These are phyloP conservation scores for Uromys caudimaculatus DNA, from an alignment of 2,797 vertebrate genomes.

Conservation along the genomic window DNA sequence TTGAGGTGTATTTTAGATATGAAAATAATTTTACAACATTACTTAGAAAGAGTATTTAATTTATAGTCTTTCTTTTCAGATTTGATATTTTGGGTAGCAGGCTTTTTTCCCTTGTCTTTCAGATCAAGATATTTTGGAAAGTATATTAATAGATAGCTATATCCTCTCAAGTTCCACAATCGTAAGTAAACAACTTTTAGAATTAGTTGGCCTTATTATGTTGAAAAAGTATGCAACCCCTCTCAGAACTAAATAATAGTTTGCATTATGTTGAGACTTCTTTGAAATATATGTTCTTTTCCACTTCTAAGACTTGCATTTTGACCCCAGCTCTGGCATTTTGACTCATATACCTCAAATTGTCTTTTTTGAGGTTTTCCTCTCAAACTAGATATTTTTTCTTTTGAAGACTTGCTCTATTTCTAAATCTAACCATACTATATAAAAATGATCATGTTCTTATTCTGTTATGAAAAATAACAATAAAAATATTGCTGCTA, in stretches of 20 bases:
- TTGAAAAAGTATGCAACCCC: conserved; percentile 49
- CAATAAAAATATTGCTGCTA: background rate
- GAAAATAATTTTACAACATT: conserved; percentile 37
- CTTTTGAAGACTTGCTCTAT: conserved; percentile 37
- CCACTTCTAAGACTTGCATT: background rate
- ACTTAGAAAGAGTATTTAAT: conserved; percentile 43
- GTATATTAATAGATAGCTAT: conserved; percentile 92
- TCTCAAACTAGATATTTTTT: background rate
- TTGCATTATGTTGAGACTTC: background rate
- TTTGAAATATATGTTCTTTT: conserved; percentile 46
- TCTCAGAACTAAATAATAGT: conserved; percentile 43
- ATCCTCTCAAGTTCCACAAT: conserved; percentile 89
- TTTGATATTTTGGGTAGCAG: conserved; percentile 59
- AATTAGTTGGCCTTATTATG: conserved; percentile 40
- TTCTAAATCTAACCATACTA: background rate
- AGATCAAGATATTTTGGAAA: conserved; percentile 96
- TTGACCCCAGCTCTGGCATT: background rate
- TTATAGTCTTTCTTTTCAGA: conserved; percentile 42
- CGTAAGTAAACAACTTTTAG: conserved; percentile 88
- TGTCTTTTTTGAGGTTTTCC: conserved; percentile 34
- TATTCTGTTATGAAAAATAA: conserved; percentile 52
- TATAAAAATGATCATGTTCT: conserved; percentile 45
- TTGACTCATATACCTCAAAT: background rate
- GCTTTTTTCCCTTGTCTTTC: conserved; percentile 71
- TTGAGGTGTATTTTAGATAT: conserved; percentile 18